Percentiles rank a stretch among this genome's conserved stretches.
Evolutionary conservation across 2,113 vertebrate species (phyloP).

Genomic region (Puffinus mauretanicus): DNA sequence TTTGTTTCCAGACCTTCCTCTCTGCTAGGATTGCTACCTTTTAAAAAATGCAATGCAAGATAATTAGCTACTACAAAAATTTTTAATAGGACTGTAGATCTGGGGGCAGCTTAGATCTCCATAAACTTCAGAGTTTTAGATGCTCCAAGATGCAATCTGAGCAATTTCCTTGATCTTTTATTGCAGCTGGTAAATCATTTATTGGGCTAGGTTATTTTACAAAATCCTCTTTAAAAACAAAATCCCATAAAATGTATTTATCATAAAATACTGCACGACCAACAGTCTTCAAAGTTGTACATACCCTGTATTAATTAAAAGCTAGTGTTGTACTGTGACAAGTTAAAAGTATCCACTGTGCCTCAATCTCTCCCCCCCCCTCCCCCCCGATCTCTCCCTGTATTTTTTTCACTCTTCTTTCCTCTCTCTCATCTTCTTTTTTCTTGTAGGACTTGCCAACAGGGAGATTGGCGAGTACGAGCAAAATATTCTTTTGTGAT

Average conservation of each 20-base stretch:
- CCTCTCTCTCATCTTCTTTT: background rate
- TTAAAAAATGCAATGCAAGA: conserved; percentile 47
- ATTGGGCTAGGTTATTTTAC: conserved; percentile 69
- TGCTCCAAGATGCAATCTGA: conserved; percentile 73
- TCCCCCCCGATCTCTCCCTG: background rate
- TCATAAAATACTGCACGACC: conserved; percentile 53
- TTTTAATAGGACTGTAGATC: conserved; percentile 60
- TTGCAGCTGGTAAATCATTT: conserved; percentile 75
- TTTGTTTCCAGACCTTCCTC: conserved; percentile 46
- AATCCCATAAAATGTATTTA: conserved; percentile 72
- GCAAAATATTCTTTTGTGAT: background rate
- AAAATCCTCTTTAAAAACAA: conserved; percentile 70
- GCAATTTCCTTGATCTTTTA: conserved; percentile 81
- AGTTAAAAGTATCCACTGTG: conserved; percentile 18
- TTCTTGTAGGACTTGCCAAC: background rate
- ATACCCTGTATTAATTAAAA: conserved; percentile 65
- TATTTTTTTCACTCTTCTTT: background rate
- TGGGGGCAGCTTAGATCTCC: conserved; percentile 58
- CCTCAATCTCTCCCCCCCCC: background rate
- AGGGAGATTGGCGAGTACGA: background rate
- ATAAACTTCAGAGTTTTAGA: conserved; percentile 71
- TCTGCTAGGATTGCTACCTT: conserved; percentile 33
- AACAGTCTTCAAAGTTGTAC: conserved; percentile 65
- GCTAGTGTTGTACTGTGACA: conserved; percentile 36
- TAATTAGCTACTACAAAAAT: conserved; percentile 64